Percentiles rank a stretch among this genome's conserved stretches.
These are phyloP conservation scores for Euleptes europaea DNA, from an alignment of 2,113 vertebrate species.

Conservation along the genomic window DNA sequence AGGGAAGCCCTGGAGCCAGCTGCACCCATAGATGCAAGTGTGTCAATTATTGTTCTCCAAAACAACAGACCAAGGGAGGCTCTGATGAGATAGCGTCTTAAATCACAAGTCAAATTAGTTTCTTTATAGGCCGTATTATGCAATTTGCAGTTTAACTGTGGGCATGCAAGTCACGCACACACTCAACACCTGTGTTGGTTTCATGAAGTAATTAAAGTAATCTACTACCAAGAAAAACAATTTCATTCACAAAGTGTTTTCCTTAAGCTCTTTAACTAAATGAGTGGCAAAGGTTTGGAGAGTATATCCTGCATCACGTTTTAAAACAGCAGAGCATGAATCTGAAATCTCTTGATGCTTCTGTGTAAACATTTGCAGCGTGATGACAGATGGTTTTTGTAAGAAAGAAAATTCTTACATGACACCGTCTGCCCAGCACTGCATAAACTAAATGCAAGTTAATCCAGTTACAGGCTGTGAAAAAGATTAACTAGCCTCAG, in stretches of 20 bases:
- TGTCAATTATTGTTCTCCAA: too few species aligned
- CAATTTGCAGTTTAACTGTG: not conserved
- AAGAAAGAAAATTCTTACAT: conserved; percentile 5
- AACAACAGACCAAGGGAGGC: too few species aligned
- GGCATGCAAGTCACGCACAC: not conserved
- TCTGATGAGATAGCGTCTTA: not conserved
- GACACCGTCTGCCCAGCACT: not conserved
- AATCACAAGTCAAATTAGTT: not conserved
- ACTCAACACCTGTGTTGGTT: not conserved
- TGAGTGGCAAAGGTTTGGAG: not conserved
- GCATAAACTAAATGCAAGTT: not conserved
- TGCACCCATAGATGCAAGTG: too few species aligned
- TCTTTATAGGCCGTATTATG: not conserved
- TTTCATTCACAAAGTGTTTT: not conserved
- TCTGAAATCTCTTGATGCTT: not conserved
- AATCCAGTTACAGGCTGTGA: conserved; percentile 2
- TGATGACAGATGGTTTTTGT: conserved; percentile 4
- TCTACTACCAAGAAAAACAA: not conserved
- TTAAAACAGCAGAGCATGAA: not conserved
- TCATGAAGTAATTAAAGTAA: not conserved
- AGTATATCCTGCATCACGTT: not conserved
- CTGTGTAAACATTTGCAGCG: not conserved
- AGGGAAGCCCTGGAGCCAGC: too few species aligned
- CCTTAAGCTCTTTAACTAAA: not conserved
- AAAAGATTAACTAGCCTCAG: not conserved